These are phyloP conservation scores for Mus spretus DNA, from an alignment of 2,797 vertebrate genomes.

Conservation along the genomic window DNA sequence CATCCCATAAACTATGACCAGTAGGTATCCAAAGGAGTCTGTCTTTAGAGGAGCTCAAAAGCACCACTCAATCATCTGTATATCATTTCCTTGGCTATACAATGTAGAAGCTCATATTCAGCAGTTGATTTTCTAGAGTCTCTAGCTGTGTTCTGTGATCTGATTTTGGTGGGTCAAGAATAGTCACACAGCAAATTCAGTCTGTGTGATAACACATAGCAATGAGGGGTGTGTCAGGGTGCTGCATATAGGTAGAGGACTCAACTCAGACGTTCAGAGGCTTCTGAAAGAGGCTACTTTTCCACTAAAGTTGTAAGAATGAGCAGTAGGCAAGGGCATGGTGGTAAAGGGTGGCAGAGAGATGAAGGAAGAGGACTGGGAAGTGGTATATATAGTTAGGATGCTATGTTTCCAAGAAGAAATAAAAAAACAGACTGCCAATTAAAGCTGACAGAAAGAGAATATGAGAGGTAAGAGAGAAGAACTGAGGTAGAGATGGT, in stretches of 20 bases:
- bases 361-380: neutral
- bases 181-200: too few relatives aligned
- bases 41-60: conserved; percentile 28
- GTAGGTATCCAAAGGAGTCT: neutral
- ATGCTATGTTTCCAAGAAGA: neutral
- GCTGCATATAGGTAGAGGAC: neutral
- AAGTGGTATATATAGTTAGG: accelerated
- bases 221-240: accelerated
- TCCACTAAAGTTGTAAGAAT: neutral
- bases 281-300: neutral
- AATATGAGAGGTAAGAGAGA: neutral
- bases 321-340: neutral
- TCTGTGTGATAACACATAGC: neutral
- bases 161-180: neutral
- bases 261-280: neutral
- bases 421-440: neutral
- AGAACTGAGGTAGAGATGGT: neutral
- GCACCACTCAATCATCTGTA: neutral
- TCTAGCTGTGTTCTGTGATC: too few relatives aligned
- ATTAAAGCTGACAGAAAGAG: neutral
- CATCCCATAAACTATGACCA: neutral
- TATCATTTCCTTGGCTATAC: neutral
- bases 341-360: accelerated
- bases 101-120: neutral
- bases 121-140: neutral